phyloP scores from a whole-genome alignment of 2,888 invertebrate genomes.

The Dioctria rufipes region DNA sequence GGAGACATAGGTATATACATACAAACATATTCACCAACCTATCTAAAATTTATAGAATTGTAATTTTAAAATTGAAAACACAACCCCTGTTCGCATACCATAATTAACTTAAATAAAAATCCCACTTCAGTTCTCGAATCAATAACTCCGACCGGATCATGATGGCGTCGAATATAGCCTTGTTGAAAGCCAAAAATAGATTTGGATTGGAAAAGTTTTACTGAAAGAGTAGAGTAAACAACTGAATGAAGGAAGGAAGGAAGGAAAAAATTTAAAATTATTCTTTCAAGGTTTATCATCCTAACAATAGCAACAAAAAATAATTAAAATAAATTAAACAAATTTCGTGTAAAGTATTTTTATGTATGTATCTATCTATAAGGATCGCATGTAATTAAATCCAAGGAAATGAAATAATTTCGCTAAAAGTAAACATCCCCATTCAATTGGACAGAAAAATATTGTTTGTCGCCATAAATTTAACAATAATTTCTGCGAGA shows the following conservation, averaged over 20 bases:
- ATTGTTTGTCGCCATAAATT: too few species aligned
- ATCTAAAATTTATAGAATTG: too few species aligned
- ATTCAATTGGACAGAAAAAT: too few species aligned
- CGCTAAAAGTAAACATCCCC: too few species aligned
- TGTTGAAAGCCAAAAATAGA: slow-evolving; percentile 38
- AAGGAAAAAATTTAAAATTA: background rate
- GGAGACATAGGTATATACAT: too few species aligned
- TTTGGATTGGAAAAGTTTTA: background rate
- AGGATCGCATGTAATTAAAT: too few species aligned
- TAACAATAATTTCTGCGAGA: too few species aligned
- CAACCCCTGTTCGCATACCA: slow-evolving; percentile 8
- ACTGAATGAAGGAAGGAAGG: too few species aligned
- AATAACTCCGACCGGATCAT: slow-evolving; percentile 36
- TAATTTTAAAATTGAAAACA: background rate
- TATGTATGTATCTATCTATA: background rate
- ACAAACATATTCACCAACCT: too few species aligned
- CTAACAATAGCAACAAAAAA: background rate
- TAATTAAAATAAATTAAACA: background rate
- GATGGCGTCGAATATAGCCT: slow-evolving; percentile 16
- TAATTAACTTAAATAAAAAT: slow-evolving; percentile 41
- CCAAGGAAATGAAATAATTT: too few species aligned
- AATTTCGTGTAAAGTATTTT: background rate
- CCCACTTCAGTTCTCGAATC: slow-evolving; percentile 23
- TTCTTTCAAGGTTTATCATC: background rate
- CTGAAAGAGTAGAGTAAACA: too few species aligned